These are phyloP conservation scores for Agriopis leucophaearia DNA, from an alignment of 2,888 invertebrate genomes.

Conservation along the genomic window DNA sequence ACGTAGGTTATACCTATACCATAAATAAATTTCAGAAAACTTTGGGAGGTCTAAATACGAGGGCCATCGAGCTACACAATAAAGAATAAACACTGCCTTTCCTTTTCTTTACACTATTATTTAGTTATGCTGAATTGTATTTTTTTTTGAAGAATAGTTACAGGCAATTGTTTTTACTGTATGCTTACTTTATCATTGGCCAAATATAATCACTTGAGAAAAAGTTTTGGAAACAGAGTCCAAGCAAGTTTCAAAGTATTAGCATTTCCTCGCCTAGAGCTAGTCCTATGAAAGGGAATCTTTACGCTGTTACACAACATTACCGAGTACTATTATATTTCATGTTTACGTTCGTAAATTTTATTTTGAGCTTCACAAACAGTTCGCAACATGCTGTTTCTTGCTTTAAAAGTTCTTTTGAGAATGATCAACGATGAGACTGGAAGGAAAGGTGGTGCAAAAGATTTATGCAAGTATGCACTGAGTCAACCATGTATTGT, in stretches of 20 bases:
- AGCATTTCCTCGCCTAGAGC: slow-evolving; percentile 60
- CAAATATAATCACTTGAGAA: background rate
- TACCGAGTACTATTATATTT: slow-evolving; percentile 10
- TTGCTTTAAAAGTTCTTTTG: background rate
- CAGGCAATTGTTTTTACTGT: background rate
- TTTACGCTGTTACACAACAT: slow-evolving; percentile 47
- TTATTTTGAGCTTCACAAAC: background rate
- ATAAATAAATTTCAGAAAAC: no score
- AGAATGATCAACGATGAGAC: background rate
- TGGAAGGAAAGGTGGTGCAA: background rate
- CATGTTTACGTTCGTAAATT: background rate
- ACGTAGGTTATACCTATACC: no score
- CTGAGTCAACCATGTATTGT: no score
- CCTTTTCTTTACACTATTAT: no score
- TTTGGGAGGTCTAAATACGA: no score
- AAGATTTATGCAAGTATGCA: no score
- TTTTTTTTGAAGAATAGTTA: background rate
- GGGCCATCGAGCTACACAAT: no score
- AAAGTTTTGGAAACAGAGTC: slow-evolving; percentile 56
- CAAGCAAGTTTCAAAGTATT: slow-evolving; percentile 48
- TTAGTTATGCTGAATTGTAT: no score
- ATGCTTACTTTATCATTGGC: no score
- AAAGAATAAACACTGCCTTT: no score
- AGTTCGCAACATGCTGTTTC: background rate
- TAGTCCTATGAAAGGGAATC: slow-evolving; percentile 50